These are phyloP conservation scores for Coilia nasus DNA, from an alignment of 2,797 vertebrate genomes.

Conservation along the genomic window DNA sequence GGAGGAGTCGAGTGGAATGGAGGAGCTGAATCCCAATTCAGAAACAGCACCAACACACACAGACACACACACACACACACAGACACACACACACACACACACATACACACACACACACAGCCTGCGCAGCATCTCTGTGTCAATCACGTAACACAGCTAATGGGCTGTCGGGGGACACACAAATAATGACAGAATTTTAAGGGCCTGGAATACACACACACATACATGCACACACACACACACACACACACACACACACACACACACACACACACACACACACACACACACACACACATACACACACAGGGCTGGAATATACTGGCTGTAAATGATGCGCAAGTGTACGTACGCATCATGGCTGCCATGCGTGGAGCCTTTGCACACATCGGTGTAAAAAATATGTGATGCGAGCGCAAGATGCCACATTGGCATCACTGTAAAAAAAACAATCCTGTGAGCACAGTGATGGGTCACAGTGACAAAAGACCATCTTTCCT, in stretches of 20 bases:
- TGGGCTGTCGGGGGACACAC: not conserved
- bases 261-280: slow-evolving; percentile 33
- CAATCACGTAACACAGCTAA: not conserved
- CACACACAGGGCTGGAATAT: slow-evolving; percentile 12
- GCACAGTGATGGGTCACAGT: too few species aligned
- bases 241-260: slow-evolving; percentile 19
- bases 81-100: too few species aligned
- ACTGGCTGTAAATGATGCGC: too few species aligned
- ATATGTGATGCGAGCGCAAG: too few species aligned
- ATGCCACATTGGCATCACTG: too few species aligned
- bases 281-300: slow-evolving; percentile 21
- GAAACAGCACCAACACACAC: not conserved
- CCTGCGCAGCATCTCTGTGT: not conserved
- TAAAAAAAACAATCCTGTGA: too few species aligned
- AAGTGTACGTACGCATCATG: too few species aligned
- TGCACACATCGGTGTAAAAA: too few species aligned
- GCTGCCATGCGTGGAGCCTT: too few species aligned
- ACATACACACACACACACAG: not conserved
- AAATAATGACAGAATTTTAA: not conserved
- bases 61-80: too few species aligned
- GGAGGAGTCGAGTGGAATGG: not conserved
- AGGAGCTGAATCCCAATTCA: not conserved
- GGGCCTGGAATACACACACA: too few species aligned
- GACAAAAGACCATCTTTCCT: too few species aligned
- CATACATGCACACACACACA: not conserved